These are phyloP conservation scores for Diadegma fenestrale DNA, from an alignment of 2,888 invertebrate species.

Conservation along the genomic window DNA sequence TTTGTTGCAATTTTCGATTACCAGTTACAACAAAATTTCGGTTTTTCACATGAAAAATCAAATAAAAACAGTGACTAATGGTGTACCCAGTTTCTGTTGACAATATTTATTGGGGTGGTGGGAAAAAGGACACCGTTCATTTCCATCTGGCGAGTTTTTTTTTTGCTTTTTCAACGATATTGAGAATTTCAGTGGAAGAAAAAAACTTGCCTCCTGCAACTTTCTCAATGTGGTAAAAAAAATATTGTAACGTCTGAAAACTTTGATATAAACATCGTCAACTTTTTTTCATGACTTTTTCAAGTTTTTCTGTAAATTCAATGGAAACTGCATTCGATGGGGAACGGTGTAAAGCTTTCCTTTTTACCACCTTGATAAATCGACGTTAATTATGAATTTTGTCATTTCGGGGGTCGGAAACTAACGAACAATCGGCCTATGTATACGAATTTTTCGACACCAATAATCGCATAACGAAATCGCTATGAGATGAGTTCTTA, in stretches of 20 bases:
- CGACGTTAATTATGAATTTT: conserved; percentile 4
- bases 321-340: background rate
- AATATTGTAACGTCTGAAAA: background rate
- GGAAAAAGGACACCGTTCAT: background rate
- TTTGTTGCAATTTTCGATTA: conserved; percentile 24
- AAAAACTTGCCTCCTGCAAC: background rate
- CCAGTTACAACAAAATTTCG: background rate
- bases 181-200: background rate
- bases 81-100: background rate
- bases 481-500: conserved; percentile 35
- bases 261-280: background rate
- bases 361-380: background rate
- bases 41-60: background rate
- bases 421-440: conserved; percentile 64
- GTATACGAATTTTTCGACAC: conserved; percentile 31
- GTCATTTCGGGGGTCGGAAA: conserved; percentile 38
- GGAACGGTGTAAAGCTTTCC: background rate
- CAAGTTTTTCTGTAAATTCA: background rate
- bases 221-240: background rate
- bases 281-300: background rate
- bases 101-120: background rate
- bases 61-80: background rate
- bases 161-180: background rate
- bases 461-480: conserved; percentile 30
- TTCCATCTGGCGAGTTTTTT: background rate